Conservation (phyloP, 2,113 vertebrate species). For the Rhipidura dahli region DNA sequence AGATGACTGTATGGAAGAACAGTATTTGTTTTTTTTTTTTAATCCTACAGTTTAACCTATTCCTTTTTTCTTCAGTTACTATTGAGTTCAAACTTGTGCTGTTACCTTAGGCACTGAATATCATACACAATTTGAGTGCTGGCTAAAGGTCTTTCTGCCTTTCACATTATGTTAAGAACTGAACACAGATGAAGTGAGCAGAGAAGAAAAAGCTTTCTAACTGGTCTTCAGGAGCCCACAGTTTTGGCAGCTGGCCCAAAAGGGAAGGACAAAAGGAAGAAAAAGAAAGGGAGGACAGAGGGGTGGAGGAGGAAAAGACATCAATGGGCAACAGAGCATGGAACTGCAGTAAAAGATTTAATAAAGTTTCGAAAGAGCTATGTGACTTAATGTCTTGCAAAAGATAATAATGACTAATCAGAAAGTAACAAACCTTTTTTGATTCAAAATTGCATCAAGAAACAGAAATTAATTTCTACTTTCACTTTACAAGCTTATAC, state of each 20-base stretch:
- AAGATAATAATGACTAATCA: not conserved
- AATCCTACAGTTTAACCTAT: not conserved
- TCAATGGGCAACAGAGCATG: not conserved
- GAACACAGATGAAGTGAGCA: not conserved
- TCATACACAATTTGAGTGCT: not conserved
- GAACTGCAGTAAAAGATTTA: not conserved
- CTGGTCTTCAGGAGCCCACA: not conserved
- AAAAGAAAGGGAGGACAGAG: not conserved
- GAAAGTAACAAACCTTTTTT: not conserved
- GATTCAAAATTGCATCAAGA: slow-evolving; percentile 11
- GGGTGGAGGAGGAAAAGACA: fast-evolving
- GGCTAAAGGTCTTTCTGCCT: not conserved
- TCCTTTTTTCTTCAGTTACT: not conserved
- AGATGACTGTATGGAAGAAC: not conserved
- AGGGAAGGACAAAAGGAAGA: not conserved
- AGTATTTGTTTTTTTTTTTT: not conserved
- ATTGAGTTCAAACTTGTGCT: not conserved
- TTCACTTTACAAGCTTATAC: not conserved
- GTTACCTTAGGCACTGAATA: not conserved
- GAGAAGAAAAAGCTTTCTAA: not conserved
- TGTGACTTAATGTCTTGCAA: not conserved
- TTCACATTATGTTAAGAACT: not conserved
- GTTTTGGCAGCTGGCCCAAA: not conserved
- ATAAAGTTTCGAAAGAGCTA: not conserved
- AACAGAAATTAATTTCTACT: slow-evolving; percentile 10